Conservation (phyloP, 2,113 vertebrate genomes). For the Rana temporaria region DNA sequence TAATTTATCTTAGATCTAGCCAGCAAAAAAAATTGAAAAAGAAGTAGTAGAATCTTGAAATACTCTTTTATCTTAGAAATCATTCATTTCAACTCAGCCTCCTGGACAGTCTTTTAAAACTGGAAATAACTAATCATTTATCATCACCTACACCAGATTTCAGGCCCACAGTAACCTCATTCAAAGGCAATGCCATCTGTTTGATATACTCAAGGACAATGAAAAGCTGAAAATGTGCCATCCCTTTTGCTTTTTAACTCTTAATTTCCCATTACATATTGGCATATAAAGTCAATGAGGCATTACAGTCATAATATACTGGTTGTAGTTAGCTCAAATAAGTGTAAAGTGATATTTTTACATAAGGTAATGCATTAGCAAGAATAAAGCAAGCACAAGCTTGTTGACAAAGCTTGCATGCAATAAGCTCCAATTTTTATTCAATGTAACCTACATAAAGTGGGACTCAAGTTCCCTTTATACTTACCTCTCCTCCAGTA, state of each 20-base stretch:
- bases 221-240: constrained; percentile 24
- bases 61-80: constrained; percentile 1
- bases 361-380: too few relatives aligned
- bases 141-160: constrained; percentile 57
- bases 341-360: too few relatives aligned
- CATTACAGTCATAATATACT: too few relatives aligned
- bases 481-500: too few relatives aligned
- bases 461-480: too few relatives aligned
- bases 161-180: constrained; percentile 54
- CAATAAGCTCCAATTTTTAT: too few relatives aligned
- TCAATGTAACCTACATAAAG: too few relatives aligned
- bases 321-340: too few relatives aligned
- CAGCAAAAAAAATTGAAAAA: not conserved
- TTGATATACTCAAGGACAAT: constrained; percentile 59
- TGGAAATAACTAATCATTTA: constrained; percentile 58
- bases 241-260: constrained; percentile 15
- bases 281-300: too few relatives aligned
- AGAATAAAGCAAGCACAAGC: too few relatives aligned
- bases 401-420: too few relatives aligned
- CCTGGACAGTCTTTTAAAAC: constrained; percentile 23
- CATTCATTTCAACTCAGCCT: constrained; percentile 37
- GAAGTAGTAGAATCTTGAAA: constrained; percentile 38
- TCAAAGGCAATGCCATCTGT: constrained; percentile 60
- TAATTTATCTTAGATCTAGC: constrained; percentile 22
- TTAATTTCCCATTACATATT: constrained; percentile 28